Evolutionary conservation across 2,113 vertebrate genomes (phyloP), one percentile per base, ranked within the genome.

Genomic region (Syngnathus scovelli): DNA sequence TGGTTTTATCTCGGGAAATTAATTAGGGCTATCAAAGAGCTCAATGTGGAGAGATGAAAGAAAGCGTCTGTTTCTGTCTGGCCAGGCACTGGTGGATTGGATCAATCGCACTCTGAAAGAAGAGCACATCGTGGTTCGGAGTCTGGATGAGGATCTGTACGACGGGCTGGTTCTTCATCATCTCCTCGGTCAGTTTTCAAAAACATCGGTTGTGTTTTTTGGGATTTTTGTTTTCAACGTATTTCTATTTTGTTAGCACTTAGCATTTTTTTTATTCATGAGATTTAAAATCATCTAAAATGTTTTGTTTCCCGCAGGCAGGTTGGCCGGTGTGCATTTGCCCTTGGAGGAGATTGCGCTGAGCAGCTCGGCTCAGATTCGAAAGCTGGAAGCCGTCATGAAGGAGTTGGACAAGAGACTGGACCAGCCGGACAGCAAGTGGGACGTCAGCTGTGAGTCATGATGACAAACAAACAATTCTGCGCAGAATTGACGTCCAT

Each of bases 141-240:
- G 83, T 74, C 77, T 99, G 85, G 93, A 97, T 72, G 94, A 98
- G 69, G 97, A 99, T 83, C 69, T 98, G 18, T 98, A 83, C 0
- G 96, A 99, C 9, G 96, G 97, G 16, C 90, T 99, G 61, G 89
- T 98, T 15, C 90, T 99, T 76, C 95, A 98, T 83, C 95, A 98
- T 82, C 92, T 99, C 41, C 83, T 97, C 75, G 90, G 97, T 98
- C 85, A 94, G 93, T 71, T 61, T 15, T 16, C 43, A 66, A 11
- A 10, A 43, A 43, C 41, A 10, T 67, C 71, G 6, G 27, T 33
- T 33, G 27, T 33, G 2, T 33, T 33, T 33, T 33, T 33, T 33
- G 27, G 27, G 27, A 33, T 33, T 33, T 33, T 33, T 33, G 27
- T 33, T 33, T 33, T 27, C 27, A 27, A 27, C 27, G 27, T 27